A percentile compares a stretch with the other conserved stretches of the same genome.
These are phyloP conservation scores for Thermophis baileyi DNA, from an alignment of 2,113 vertebrate genomes.

Conservation along the genomic window DNA sequence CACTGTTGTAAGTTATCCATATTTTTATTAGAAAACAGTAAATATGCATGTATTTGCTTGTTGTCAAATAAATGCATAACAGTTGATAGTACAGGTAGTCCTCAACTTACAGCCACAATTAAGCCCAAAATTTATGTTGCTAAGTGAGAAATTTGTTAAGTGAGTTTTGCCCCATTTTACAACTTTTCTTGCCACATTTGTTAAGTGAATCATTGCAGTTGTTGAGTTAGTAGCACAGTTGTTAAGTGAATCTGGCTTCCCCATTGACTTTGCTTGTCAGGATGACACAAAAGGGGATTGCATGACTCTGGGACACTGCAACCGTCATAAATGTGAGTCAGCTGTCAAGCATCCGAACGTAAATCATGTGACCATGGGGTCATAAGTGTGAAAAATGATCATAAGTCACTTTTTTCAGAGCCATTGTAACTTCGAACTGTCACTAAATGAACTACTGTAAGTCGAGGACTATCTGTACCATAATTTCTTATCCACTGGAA, in stretches of 20 bases:
- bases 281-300: neutral
- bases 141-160: neutral
- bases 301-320: neutral
- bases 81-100: neutral
- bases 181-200: too few species aligned
- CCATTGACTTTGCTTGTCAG: neutral
- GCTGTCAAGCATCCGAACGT: neutral
- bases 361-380: neutral
- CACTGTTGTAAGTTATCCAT: neutral
- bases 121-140: neutral
- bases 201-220: too few species aligned
- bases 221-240: too few species aligned
- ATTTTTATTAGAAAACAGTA: neutral
- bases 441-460: neutral
- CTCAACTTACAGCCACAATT: neutral
- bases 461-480: neutral
- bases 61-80: neutral
- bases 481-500: neutral
- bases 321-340: neutral
- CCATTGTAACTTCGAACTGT: neutral
- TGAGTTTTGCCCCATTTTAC: too few species aligned
- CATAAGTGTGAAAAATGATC: neutral
- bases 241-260: too few species aligned
- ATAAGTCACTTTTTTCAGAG: neutral
- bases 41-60: neutral